Evolutionary conservation across 2,113 vertebrate species (phyloP).

Genomic region (Caloenas nicobarica): DNA sequence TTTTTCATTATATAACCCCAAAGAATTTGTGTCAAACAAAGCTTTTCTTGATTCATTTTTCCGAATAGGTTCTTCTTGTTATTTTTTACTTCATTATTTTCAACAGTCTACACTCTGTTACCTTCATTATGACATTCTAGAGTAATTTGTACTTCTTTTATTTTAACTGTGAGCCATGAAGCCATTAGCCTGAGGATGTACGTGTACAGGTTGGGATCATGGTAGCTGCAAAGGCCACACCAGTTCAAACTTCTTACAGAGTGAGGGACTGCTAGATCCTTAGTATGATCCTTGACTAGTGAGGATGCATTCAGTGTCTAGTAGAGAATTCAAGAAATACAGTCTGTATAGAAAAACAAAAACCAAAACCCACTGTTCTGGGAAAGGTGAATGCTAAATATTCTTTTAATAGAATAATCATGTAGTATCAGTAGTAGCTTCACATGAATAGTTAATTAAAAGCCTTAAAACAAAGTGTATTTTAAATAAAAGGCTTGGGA

Average conservation of each 20-base stretch:
- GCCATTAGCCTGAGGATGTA: rapidly evolving
- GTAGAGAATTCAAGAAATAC: not conserved
- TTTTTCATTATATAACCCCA: not conserved
- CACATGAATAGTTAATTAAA: not conserved
- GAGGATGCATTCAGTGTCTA: not conserved
- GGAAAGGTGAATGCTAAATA: not conserved
- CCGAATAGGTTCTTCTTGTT: not conserved
- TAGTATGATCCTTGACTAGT: not conserved
- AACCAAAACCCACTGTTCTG: not conserved
- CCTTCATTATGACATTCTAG: not conserved
- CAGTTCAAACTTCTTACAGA: not conserved
- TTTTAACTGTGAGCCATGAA: not conserved
- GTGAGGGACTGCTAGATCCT: not conserved
- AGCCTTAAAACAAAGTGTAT: not conserved
- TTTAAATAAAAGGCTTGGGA: not conserved
- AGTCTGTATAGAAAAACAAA: not conserved
- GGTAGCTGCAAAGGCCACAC: not conserved
- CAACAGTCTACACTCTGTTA: not conserved
- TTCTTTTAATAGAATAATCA: not conserved
- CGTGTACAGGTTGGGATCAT: not conserved
- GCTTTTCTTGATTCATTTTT: not conserved
- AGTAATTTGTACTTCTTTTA: not conserved
- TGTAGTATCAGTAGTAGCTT: not conserved
- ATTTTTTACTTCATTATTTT: not conserved
- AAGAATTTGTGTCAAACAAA: not conserved